Conservation (phyloP, 2,797 vertebrate genomes). For the Lepilemur ruficaudatus region DNA sequence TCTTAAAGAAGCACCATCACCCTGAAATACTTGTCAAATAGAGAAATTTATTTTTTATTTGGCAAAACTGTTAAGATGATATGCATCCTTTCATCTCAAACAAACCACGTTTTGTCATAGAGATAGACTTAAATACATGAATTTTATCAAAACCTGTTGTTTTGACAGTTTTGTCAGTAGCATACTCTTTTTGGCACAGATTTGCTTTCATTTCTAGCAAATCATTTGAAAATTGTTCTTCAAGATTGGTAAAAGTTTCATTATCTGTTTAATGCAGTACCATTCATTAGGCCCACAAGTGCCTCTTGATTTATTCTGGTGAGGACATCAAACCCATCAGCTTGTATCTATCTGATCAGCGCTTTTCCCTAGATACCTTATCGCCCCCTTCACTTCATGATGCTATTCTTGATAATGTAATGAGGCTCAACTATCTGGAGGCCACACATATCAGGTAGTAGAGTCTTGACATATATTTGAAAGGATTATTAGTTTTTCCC, state of each 20-base stretch:
- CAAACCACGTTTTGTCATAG: background rate
- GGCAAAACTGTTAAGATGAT: background rate
- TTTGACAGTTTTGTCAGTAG: background rate
- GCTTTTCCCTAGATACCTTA: background rate
- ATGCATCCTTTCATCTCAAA: background rate
- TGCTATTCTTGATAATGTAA: background rate
- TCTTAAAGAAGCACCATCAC: background rate
- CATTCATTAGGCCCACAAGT: background rate
- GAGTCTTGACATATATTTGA: background rate
- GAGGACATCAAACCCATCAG: background rate
- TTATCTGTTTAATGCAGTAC: background rate
- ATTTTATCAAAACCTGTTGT: background rate
- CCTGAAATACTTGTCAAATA: background rate
- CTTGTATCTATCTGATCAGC: background rate
- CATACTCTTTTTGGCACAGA: background rate
- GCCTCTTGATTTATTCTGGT: background rate
- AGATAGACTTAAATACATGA: background rate
- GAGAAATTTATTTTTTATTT: background rate
- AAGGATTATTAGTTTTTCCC: slow-evolving; percentile 16
- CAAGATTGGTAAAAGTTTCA: background rate
- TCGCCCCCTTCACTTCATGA: background rate
- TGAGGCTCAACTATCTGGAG: background rate
- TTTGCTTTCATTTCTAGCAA: background rate
- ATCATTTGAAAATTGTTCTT: background rate
- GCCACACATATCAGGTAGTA: background rate